Percentiles rank a stretch among this genome's conserved stretches.
phyloP scores from a whole-genome alignment of 2,113 vertebrate species.

The Peucedramus taeniatus region DNA sequence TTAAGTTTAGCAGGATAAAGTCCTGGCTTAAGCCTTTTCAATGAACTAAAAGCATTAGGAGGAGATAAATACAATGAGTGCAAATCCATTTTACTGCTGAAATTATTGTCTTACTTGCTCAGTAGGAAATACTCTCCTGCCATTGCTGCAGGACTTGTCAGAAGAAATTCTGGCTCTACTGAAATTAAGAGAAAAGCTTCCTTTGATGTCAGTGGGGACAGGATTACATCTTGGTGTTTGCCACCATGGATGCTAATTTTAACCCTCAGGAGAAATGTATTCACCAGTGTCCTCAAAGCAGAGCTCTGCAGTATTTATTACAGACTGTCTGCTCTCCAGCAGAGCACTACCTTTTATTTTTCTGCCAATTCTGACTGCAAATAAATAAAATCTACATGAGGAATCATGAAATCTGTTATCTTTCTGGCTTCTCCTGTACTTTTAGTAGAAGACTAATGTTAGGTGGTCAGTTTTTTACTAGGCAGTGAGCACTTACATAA shows the following conservation, averaged over 20 bases:
- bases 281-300: background rate
- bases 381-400: background rate
- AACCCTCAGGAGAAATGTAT: background rate
- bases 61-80: slow-evolving; percentile 3
- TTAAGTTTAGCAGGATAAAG: background rate
- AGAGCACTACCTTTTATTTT: background rate
- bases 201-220: background rate
- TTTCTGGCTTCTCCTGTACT: background rate
- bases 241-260: slow-evolving; percentile 3
- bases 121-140: background rate
- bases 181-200: background rate
- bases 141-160: background rate
- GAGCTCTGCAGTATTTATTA: background rate
- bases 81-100: slow-evolving; percentile 20
- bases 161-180: background rate
- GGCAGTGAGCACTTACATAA: background rate
- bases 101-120: background rate
- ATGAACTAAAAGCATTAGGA: slow-evolving; percentile 22
- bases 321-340: background rate
- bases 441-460: background rate
- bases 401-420: background rate
- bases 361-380: background rate
- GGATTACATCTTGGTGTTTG: background rate
- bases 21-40: background rate
- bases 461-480: background rate